phyloP scores from a whole-genome alignment of 2,888 invertebrate species.

The Prosopocoilus inquinatus region DNA sequence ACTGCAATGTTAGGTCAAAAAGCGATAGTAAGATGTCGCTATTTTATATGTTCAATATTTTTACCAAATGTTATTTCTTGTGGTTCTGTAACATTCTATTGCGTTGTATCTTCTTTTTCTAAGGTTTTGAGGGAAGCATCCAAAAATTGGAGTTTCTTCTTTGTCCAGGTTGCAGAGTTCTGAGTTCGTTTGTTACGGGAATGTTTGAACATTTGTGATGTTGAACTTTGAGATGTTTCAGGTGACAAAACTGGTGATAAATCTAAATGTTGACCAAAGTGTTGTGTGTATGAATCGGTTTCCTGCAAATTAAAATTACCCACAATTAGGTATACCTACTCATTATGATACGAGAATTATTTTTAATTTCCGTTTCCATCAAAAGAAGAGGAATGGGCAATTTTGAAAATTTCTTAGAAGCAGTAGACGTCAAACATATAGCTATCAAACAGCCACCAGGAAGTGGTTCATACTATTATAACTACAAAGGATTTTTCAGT shows the following conservation, averaged over 20 bases:
- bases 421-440: constrained; percentile 29
- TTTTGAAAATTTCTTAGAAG: constrained; percentile 27
- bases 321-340: neutral
- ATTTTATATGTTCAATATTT: no score
- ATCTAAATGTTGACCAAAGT: neutral
- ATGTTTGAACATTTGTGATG: no score
- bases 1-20: no score
- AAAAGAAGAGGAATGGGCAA: constrained; percentile 20
- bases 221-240: neutral
- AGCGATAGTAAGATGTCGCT: no score
- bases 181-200: neutral
- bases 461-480: constrained; percentile 25
- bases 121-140: constrained; percentile 4
- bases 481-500: constrained; percentile 26
- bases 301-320: neutral
- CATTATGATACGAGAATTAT: constrained; percentile 1
- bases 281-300: neutral
- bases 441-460: constrained; percentile 22
- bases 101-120: constrained; percentile 3
- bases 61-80: constrained; percentile 6
- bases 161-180: neutral
- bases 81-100: neutral
- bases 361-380: constrained; percentile 10
- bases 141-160: neutral
- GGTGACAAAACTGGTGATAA: neutral